phyloP scores from a whole-genome alignment of 2,113 vertebrate genomes.

The Budorcas taxicolor region DNA sequence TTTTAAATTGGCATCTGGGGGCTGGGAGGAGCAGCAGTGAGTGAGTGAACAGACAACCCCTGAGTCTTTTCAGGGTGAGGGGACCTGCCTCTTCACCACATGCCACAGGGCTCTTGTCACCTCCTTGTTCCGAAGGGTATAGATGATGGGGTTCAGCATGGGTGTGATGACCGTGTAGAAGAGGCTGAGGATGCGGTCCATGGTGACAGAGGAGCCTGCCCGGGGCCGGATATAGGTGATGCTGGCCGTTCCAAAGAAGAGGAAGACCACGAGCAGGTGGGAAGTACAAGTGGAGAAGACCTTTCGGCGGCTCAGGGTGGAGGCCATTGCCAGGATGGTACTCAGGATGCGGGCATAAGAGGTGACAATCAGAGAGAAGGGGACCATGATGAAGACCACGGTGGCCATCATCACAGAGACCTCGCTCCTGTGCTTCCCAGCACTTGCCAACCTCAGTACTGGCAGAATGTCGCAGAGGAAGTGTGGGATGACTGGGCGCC shows the following conservation, averaged over 20 bases:
- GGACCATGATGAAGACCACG: slow-evolving; percentile 47
- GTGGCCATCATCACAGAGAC: slow-evolving; percentile 53
- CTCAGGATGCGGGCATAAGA: slow-evolving; percentile 51
- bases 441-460: slow-evolving; percentile 41
- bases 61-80: not conserved
- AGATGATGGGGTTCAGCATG: slow-evolving; percentile 72
- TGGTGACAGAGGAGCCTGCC: not conserved
- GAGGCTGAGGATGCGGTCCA: slow-evolving; percentile 64
- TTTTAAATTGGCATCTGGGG: not conserved
- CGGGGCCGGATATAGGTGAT: slow-evolving; percentile 49
- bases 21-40: not conserved
- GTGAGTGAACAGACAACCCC: not conserved
- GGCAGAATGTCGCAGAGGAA: slow-evolving; percentile 65
- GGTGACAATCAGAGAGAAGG: slow-evolving; percentile 62
- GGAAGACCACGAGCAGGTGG: slow-evolving; percentile 60
- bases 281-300: slow-evolving; percentile 67
- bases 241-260: slow-evolving; percentile 59
- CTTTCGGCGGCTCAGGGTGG: slow-evolving; percentile 33
- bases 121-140: slow-evolving; percentile 73
- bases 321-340: slow-evolving; percentile 51
- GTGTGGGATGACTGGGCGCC: not conserved
- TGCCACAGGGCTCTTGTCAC: slow-evolving; percentile 46
- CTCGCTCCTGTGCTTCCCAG: slow-evolving; percentile 33
- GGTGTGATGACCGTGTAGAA: slow-evolving; percentile 68
- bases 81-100: not conserved